Conservation (phyloP, 2,113 vertebrate species). For the Lampris incognitus region DNA sequence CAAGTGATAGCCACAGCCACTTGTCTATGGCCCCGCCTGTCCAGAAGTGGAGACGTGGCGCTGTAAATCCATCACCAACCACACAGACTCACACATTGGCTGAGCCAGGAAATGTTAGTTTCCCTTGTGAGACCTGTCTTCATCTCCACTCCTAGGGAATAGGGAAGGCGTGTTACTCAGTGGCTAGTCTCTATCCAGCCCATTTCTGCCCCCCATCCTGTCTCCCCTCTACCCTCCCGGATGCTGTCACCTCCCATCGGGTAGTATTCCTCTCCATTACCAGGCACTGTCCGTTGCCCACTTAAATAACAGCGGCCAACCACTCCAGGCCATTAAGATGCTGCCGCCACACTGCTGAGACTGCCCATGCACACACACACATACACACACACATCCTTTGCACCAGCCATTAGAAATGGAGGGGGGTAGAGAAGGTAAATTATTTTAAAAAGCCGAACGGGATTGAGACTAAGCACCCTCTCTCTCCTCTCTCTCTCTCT, state of each 20-base stretch:
- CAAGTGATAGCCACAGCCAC: too few species aligned
- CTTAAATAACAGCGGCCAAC: constrained; percentile 82
- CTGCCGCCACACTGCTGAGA: constrained; percentile 13
- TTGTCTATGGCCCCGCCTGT: too few species aligned
- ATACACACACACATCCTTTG: constrained; percentile 34
- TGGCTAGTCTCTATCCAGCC: constrained; percentile 20
- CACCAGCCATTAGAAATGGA: constrained; percentile 80
- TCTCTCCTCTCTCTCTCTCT: neutral
- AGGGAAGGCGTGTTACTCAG: neutral
- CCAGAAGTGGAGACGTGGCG: too few species aligned
- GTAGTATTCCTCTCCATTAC: constrained; percentile 80
- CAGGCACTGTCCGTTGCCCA: constrained; percentile 61
- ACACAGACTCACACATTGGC: too few species aligned
- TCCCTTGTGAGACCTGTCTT: neutral
- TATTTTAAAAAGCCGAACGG: constrained; percentile 79
- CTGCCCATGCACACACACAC: constrained; percentile 29
- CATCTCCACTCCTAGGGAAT: constrained; percentile 6
- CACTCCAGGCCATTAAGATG: constrained; percentile 81
- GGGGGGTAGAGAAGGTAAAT: constrained; percentile 79
- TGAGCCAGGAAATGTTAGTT: too few species aligned
- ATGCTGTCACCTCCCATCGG: constrained; percentile 68
- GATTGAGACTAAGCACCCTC: constrained; percentile 58
- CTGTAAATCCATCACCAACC: too few species aligned
- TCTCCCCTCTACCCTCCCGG: constrained; percentile 48
- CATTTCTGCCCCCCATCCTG: constrained; percentile 19